Conservation (phyloP, 2,113 vertebrate genomes). For the Neoarius graeffei region DNA sequence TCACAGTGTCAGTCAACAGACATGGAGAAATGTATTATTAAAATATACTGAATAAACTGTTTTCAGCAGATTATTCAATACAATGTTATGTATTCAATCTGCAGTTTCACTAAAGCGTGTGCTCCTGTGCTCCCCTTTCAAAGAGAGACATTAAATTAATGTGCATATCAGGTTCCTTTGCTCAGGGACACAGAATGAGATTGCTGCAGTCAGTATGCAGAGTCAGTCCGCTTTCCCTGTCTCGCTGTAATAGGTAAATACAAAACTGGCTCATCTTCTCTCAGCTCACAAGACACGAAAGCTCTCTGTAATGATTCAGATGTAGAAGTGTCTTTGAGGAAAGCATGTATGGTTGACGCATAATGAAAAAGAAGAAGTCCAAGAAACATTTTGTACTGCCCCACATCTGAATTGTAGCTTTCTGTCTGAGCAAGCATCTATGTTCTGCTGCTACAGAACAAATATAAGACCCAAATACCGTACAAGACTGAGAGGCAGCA, state of each 20-base stretch:
- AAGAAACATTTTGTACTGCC: background rate
- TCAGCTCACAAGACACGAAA: background rate
- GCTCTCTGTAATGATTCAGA: background rate
- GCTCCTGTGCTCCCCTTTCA: background rate
- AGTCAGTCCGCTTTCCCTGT: background rate
- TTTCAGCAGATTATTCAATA: background rate
- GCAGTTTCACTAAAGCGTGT: background rate
- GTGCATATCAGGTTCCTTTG: conserved; percentile 12
- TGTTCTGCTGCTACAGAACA: conserved; percentile 24
- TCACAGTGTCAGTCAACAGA: background rate
- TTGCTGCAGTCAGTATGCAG: conserved; percentile 20
- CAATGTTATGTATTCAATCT: background rate
- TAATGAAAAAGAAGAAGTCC: background rate
- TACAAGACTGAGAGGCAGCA: conserved; percentile 29
- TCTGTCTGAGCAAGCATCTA: conserved; percentile 42
- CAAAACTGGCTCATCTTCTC: conserved; percentile 1
- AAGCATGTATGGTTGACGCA: background rate
- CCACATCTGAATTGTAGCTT: conserved; percentile 9
- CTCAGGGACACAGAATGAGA: conserved; percentile 8
- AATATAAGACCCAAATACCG: conserved; percentile 26
- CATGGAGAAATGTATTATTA: no score
- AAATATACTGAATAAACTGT: no score
- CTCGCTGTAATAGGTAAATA: conserved; percentile 4
- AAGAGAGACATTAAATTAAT: conserved; percentile 5
- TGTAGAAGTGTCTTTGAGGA: background rate